Percentiles rank a stretch among this genome's conserved stretches.
These are phyloP conservation scores for Zingel zingel DNA, from an alignment of 2,113 vertebrate species.

Conservation along the genomic window DNA sequence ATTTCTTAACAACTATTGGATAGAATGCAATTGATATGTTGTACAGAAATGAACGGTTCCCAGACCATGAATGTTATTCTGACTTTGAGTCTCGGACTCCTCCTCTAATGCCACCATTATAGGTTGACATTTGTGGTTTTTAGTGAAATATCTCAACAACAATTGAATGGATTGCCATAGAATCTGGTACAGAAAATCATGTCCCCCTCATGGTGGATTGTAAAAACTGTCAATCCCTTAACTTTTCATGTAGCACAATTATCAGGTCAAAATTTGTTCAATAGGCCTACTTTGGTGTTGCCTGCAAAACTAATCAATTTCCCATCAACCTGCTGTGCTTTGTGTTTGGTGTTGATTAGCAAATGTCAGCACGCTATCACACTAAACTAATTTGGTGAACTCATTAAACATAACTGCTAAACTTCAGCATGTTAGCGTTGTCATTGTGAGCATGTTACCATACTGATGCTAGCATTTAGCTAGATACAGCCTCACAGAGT, in stretches of 20 bases:
- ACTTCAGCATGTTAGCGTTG: neutral
- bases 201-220: neutral
- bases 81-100: neutral
- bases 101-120: neutral
- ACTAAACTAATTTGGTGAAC: neutral
- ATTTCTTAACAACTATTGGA: neutral
- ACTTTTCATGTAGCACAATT: neutral
- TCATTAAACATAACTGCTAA: neutral
- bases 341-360: neutral
- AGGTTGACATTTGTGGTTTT: neutral
- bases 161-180: neutral
- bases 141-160: neutral
- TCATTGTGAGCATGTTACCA: neutral
- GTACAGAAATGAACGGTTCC: neutral
- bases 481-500: neutral
- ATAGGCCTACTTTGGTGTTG: neutral
- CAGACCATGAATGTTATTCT: neutral
- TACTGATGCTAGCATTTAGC: neutral
- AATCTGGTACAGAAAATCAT: neutral
- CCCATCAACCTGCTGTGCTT: neutral
- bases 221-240: neutral
- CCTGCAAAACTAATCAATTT: neutral
- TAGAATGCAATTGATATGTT: neutral
- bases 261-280: neutral
- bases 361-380: neutral